A percentile compares a stretch with the other conserved stretches of the same genome.
Conservation (phyloP, 35 echinoderm and acorn worm genomes). For the Eucidaris tribuloides region DNA sequence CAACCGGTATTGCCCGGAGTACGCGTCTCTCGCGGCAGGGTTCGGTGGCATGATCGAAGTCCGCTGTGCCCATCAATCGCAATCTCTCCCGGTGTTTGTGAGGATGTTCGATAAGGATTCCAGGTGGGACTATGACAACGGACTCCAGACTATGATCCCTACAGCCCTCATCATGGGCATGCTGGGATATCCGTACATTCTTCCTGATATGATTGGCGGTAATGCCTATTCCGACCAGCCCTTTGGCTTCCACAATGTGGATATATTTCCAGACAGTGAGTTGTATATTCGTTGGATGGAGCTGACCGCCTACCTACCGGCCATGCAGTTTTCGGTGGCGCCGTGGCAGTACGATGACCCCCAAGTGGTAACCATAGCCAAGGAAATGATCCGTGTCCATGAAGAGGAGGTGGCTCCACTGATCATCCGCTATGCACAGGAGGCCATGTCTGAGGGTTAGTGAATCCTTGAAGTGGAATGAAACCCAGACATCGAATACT, state of each 20-base stretch:
- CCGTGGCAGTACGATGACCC: conserved; percentile 73
- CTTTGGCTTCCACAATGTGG: not conserved
- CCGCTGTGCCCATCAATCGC: conserved; percentile 69
- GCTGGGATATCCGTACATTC: conserved; percentile 86
- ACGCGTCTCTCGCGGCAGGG: conserved; percentile 32
- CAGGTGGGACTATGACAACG: conserved; percentile 69
- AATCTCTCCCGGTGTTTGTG: conserved; percentile 72
- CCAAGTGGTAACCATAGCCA: conserved; percentile 31
- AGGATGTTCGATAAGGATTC: conserved; percentile 68
- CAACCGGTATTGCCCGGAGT: conserved; percentile 55
- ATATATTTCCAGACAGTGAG: conserved; percentile 46
- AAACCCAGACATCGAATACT: no score
- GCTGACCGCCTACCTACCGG: conserved; percentile 73
- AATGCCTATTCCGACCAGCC: conserved; percentile 16
- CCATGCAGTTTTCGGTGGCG: conserved; percentile 82
- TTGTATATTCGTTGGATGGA: conserved; percentile 81
- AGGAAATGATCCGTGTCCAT: conserved; percentile 66
- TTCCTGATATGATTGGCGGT: conserved; percentile 68
- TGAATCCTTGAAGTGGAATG: not conserved
- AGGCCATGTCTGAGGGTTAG: conserved; percentile 63
- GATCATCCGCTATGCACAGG: conserved; percentile 21
- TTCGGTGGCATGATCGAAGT: conserved; percentile 43
- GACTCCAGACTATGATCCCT: conserved; percentile 73
- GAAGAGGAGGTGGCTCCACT: conserved; percentile 37
- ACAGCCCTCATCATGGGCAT: conserved; percentile 56